A percentile compares a stretch with the other conserved stretches of the same genome.
Conservation (phyloP, 2,888 invertebrate genomes). For the Hyles lineata region DNA sequence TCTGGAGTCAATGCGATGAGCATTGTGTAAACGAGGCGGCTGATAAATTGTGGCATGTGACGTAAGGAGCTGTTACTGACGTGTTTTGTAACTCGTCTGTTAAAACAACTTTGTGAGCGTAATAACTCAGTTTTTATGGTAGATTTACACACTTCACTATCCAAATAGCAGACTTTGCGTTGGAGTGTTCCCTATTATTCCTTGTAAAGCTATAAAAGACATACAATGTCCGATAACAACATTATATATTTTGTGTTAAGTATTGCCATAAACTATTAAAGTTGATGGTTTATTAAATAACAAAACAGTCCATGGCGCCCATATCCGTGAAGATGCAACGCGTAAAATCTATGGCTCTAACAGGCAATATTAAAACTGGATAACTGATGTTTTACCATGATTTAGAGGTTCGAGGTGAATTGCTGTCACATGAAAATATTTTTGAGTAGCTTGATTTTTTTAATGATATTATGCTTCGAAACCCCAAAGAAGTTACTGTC, state of each 20-base stretch:
- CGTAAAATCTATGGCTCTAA: no score
- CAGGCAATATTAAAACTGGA: no score
- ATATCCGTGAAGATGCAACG: no score
- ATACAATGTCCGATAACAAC: neutral
- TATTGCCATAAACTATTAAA: neutral
- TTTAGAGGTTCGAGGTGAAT: no score
- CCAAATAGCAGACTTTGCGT: neutral
- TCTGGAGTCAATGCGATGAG: slow-evolving; percentile 15
- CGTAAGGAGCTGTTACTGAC: neutral
- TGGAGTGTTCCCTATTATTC: neutral
- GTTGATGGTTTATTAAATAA: neutral
- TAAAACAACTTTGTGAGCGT: neutral
- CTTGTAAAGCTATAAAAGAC: slow-evolving; percentile 4
- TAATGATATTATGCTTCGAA: no score
- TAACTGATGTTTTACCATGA: no score
- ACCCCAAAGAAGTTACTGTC: no score
- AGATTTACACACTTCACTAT: neutral
- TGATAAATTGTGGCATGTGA: slow-evolving; percentile 3
- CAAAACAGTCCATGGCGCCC: no score
- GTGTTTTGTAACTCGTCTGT: no score
- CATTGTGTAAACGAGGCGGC: slow-evolving; percentile 9
- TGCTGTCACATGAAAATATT: no score
- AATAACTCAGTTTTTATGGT: neutral
- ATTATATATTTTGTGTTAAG: neutral
- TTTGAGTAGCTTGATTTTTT: no score